Base-by-base conservation (phyloP, 2,888 invertebrate genomes). In the Himalopsyche japonica region DNA sequence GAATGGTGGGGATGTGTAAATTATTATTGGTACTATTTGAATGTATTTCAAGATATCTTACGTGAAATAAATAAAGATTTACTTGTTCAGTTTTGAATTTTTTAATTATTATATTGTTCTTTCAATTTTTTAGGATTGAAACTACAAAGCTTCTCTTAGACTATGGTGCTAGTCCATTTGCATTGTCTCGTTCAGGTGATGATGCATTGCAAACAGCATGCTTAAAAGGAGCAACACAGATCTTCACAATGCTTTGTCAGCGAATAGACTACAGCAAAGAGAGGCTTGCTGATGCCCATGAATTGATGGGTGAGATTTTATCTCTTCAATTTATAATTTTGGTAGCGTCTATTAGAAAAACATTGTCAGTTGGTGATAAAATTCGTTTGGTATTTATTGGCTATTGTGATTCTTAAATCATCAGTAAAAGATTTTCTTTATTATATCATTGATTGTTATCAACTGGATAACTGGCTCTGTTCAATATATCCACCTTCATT, bases 171-270 rank as follows among this genome's bases (percentile, higher is more conserved):
- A 94, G 97, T 92, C 96, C 96, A 49, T 93, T 92, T 89, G 93
- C 95, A 32, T 93, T 93, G 87, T 96, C 97, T 88, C 93, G 96
- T 87, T 95, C 96, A 89, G 96, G 97, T 30, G 98, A 98, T 90
- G 97, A 98, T 91, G 97, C 98, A 43, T 91, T 98, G 88, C 96
- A 97, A 89, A 97, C 96, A 43, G 97, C 97, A 20, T 96, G 96
- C 89, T 92, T 97, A 12, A 96, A 96, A 90, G 96, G 96, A 80
- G 95, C 96, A 0, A 93, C 93, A 86, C 94, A 94, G 87, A 94
- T 95, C 88, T 95, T 96, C 88, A 93, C 94, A 86, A 94, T 95
- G 90, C 92, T 98, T 82, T 93, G 95, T 88, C 91, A 92, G 80
- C 92, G 92, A 87, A 92, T 94, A 87, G 27, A 32, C 10, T 97